Evolutionary conservation across 2,797 vertebrate species (phyloP).

Genomic region (Sarcoramphus papa): DNA sequence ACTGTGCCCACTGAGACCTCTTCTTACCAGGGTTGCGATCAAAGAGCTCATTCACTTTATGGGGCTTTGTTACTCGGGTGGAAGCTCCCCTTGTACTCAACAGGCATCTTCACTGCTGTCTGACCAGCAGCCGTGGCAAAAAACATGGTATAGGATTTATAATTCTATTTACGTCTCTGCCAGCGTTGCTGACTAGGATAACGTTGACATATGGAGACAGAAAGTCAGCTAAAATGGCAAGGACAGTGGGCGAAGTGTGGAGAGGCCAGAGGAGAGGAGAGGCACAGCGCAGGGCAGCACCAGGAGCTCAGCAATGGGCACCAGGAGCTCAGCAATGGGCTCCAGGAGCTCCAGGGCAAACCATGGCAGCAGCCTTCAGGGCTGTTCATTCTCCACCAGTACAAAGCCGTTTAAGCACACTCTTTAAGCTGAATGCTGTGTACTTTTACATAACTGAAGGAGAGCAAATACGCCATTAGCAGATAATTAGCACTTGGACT

Average conservation of each 20-base stretch:
- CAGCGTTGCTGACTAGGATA: neutral
- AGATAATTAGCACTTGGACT: constrained; percentile 44
- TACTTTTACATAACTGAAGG: constrained; percentile 49
- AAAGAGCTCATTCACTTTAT: neutral
- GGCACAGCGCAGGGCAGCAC: neutral
- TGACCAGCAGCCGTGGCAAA: neutral
- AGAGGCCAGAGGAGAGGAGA: neutral
- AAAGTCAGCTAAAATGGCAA: neutral
- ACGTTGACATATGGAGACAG: neutral
- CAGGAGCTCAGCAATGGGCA: neutral
- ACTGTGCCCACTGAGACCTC: neutral
- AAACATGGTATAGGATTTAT: neutral
- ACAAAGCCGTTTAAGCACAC: neutral
- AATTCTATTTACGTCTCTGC: neutral
- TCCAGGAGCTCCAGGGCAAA: neutral
- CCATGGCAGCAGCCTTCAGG: neutral
- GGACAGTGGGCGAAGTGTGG: neutral
- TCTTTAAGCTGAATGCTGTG: constrained; percentile 16
- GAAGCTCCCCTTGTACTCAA: neutral
- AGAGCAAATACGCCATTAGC: constrained; percentile 46
- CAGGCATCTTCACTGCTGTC: neutral
- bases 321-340: neutral
- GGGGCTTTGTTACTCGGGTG: neutral
- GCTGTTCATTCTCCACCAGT: neutral
- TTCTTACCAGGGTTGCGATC: neutral